Evolutionary conservation across 2,888 invertebrate species (phyloP).

Genomic region (Philonicus albiceps): DNA sequence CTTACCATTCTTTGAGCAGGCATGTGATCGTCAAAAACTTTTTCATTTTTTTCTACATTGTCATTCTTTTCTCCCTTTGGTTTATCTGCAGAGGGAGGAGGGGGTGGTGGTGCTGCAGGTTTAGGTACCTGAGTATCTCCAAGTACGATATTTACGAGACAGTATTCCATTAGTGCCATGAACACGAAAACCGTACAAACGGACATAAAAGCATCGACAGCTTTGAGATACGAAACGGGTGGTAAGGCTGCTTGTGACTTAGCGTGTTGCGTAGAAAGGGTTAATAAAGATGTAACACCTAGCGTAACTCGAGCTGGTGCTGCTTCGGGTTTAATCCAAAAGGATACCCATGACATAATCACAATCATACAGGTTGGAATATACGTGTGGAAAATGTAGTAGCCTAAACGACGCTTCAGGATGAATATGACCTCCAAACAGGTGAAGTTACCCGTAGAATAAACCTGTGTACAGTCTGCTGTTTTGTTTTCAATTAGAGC

Average conservation of each 20-base stretch:
- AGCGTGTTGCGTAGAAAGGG: slow-evolving; percentile 90
- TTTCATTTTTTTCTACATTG: slow-evolving; percentile 61
- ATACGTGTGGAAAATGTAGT: slow-evolving; percentile 92
- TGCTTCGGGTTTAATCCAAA: slow-evolving; percentile 95
- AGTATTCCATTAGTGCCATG: slow-evolving; percentile 93
- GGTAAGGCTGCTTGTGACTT: slow-evolving; percentile 93
- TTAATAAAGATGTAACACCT: slow-evolving; percentile 88
- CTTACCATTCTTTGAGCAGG: slow-evolving; percentile 43
- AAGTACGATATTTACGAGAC: slow-evolving; percentile 77
- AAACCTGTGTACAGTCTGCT: slow-evolving; percentile 84
- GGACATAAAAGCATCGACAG: slow-evolving; percentile 93
- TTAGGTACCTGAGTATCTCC: slow-evolving; percentile 63
- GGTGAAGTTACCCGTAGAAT: slow-evolving; percentile 78
- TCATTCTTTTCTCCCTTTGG: slow-evolving; percentile 49
- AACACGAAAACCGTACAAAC: slow-evolving; percentile 92
- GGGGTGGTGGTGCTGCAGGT: slow-evolving; percentile 57
- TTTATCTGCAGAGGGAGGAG: slow-evolving; percentile 36
- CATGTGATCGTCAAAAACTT: slow-evolving; percentile 59
- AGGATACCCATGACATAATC: slow-evolving; percentile 96
- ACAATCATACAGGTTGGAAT: slow-evolving; percentile 94
- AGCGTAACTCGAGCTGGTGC: slow-evolving; percentile 92
- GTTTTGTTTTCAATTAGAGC: slow-evolving; percentile 88
- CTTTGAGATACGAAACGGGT: slow-evolving; percentile 92
- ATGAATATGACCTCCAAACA: slow-evolving; percentile 91
- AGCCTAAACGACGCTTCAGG: slow-evolving; percentile 85